Conservation (phyloP, 2,888 invertebrate genomes). For the Trichopria drosophilae region DNA sequence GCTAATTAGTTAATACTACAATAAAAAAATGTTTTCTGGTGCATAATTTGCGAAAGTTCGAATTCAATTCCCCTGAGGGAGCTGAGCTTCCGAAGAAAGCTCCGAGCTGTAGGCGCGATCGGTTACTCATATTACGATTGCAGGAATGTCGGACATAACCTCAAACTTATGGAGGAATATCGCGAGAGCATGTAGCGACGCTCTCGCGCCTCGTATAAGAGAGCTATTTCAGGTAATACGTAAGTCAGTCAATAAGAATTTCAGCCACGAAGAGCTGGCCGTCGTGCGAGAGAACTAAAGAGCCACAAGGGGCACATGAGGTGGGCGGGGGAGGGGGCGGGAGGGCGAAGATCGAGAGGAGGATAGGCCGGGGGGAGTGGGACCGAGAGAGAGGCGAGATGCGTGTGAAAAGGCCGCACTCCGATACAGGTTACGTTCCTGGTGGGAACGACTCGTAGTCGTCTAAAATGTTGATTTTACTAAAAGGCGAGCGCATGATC, state of each 20-base stretch:
- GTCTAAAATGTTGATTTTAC: slow-evolving; percentile 35
- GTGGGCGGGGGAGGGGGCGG: background rate
- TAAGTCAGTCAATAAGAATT: slow-evolving; percentile 35
- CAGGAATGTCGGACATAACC: no score
- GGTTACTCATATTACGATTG: no score
- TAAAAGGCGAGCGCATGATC: slow-evolving; percentile 27
- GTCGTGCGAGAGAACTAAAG: background rate
- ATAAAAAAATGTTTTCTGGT: no score
- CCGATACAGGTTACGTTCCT: slow-evolving; percentile 28
- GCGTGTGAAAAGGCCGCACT: slow-evolving; percentile 31
- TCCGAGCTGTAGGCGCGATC: no score
- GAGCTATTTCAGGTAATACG: slow-evolving; percentile 32
- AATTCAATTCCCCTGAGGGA: no score
- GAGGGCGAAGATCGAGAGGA: slow-evolving; percentile 15
- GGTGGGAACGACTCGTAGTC: slow-evolving; percentile 31
- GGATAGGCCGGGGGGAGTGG: slow-evolving; percentile 1
- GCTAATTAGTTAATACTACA: no score
- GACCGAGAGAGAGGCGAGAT: slow-evolving; percentile 11
- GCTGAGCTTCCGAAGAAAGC: no score
- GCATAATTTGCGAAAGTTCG: no score
- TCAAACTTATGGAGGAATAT: no score
- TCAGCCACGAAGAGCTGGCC: slow-evolving; percentile 5
- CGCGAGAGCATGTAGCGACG: no score
- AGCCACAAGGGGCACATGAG: slow-evolving; percentile 4
- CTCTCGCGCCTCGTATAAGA: no score